Conservation (phyloP, 1,140 invertebrate species). For the Hycleus phaleratus region DNA sequence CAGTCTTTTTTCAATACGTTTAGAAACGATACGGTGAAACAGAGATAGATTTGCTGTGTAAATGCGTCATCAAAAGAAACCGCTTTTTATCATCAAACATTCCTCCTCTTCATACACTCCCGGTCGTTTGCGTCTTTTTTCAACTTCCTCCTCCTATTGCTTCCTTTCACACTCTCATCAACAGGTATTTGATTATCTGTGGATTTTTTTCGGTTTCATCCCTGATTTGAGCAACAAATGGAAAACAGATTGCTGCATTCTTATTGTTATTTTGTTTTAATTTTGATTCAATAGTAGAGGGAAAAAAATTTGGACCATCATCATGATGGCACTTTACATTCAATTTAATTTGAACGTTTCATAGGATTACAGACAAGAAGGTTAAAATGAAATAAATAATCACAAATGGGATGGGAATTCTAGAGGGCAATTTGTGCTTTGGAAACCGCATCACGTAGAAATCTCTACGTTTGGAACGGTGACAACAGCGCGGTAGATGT, state of each 20-base stretch:
- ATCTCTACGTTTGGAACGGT: constrained; percentile 38
- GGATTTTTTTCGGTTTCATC: neutral
- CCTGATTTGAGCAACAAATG: no score
- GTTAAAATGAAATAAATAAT: constrained; percentile 34
- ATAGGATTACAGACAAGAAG: constrained; percentile 9
- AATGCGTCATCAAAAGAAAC: constrained; percentile 10
- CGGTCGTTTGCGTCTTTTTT: neutral
- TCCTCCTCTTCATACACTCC: neutral
- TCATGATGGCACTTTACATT: neutral
- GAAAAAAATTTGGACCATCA: constrained; percentile 20
- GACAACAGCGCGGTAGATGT: constrained; percentile 41
- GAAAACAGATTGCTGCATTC: neutral
- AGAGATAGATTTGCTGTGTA: neutral
- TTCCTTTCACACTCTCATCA: neutral
- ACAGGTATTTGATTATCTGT: constrained; percentile 12
- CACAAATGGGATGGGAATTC: constrained; percentile 23
- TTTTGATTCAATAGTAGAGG: constrained; percentile 13
- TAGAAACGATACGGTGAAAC: constrained; percentile 1
- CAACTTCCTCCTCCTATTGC: no score
- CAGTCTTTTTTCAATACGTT: constrained; percentile 17
- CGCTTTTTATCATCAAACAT: constrained; percentile 6
- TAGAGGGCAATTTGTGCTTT: constrained; percentile 39
- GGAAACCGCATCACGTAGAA: constrained; percentile 41
- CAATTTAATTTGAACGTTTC: constrained; percentile 7
- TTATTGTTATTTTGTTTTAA: constrained; percentile 12